Evolutionary conservation across 2,888 invertebrate species (phyloP).

Genomic region (Folsomia manolachei): DNA sequence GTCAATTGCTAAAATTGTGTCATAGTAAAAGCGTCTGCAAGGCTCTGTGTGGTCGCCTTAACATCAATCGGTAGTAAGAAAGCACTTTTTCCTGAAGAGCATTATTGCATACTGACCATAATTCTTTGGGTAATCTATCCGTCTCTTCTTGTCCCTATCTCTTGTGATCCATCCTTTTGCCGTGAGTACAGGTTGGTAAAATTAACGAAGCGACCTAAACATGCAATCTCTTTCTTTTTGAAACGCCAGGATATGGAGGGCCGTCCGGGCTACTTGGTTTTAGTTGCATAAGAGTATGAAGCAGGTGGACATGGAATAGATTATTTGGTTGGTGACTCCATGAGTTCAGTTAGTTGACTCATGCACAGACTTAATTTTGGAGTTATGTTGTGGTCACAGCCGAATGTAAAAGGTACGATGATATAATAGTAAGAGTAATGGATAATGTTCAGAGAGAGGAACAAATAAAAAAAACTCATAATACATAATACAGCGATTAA

Average conservation of each 20-base stretch:
- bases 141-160: no score
- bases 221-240: background rate
- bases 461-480: conserved; percentile 8
- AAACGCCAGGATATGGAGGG: background rate
- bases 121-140: background rate
- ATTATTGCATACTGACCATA: background rate
- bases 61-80: background rate
- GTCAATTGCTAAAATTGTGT: background rate
- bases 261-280: background rate
- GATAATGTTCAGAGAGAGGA: background rate
- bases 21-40: background rate
- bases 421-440: conserved; percentile 7
- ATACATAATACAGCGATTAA: conserved; percentile 10
- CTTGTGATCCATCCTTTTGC: background rate
- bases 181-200: background rate
- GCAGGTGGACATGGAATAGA: conserved; percentile 3
- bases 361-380: background rate
- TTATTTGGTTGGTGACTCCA: background rate
- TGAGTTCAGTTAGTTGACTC: background rate
- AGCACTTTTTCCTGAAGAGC: background rate
- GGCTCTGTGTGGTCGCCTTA: background rate
- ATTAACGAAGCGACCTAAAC: background rate
- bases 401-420: no score
- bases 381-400: background rate
- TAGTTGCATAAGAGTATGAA: background rate